Base-by-base conservation (phyloP, 2,113 vertebrate species). In the Hystrix brachyura region DNA sequence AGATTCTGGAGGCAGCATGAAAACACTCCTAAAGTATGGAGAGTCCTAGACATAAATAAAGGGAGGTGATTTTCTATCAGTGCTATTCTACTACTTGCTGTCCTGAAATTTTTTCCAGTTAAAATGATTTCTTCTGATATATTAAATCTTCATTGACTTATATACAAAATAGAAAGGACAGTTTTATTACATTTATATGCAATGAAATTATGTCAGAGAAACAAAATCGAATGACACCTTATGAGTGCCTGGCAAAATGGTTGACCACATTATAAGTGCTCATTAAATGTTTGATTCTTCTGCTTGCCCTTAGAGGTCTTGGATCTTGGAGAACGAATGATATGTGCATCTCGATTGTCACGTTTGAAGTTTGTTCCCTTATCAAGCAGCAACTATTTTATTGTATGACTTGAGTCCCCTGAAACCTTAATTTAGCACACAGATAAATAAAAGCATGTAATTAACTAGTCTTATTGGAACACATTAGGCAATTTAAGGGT, bases 401-500 rank as follows among this genome's bases (percentile, higher is more conserved):
- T 43, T 65, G 25, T 72, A 89, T 62, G 59, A 67, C 15, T 43
- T 76, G 53, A 94, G 53, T 71, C 48, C 78, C 55, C 46, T 89
- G 11, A 88, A 96, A 84, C 21, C 65, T 92, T 86, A 91, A 87
- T 94, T 93, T 62, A 95, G 65, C 25, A 83, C 25, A 81, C 60
- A 23, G 76, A 83, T 87, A 86, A 92, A 90, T 18, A 81, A 80
- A 94, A 87, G 91, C 48, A 76, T 69, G n/a, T 27, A 91, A 25
- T 87, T 84, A 81, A 92, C 34, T 79, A 87, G 60, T 78, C 25
- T 69, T 93, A 69, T 72, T 91, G 71, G 53, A 95, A 97, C 95
- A 89, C 48, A 80, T 23, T 76, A 86, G 79, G 86, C 62, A 82
- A 93, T 92, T 96, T 91, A 97, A 95, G 86, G 76, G 83, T 94